phyloP scores from a whole-genome alignment of 2,113 vertebrate genomes.

The Lasiurus cinereus region DNA sequence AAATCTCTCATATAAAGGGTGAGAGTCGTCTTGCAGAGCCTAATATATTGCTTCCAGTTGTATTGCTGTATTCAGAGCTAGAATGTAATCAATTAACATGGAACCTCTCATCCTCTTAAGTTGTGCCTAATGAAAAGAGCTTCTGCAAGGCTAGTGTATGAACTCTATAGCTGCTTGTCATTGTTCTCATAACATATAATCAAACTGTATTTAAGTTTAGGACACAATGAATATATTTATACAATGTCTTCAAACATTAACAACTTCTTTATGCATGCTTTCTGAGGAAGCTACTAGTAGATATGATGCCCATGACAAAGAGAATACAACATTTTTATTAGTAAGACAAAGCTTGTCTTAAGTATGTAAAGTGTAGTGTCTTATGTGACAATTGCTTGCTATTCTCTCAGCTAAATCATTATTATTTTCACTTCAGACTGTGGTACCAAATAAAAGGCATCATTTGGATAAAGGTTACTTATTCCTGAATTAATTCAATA shows the following conservation, averaged over 20 bases:
- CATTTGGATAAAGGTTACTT: background rate
- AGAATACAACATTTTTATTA: background rate
- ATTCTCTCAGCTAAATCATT: background rate
- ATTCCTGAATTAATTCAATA: background rate
- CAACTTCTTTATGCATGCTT: background rate
- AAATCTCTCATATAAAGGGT: background rate
- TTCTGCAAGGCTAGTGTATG: background rate
- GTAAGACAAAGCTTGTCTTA: background rate
- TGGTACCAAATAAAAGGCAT: background rate
- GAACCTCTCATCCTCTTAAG: background rate
- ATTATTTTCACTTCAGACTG: background rate
- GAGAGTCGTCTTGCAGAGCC: background rate
- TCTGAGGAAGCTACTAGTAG: background rate
- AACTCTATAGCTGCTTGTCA: background rate
- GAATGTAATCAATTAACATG: background rate
- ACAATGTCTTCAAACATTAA: background rate
- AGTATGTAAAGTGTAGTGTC: background rate
- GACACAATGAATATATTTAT: background rate
- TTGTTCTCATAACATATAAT: background rate
- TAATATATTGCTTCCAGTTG: background rate
- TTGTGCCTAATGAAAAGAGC: background rate
- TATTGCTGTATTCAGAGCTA: background rate
- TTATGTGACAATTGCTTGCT: background rate
- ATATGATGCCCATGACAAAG: background rate
- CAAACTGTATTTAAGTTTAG: background rate